These are phyloP conservation scores for Philypnodon macrostomus DNA, from an alignment of 2,797 vertebrate genomes.

Conservation along the genomic window DNA sequence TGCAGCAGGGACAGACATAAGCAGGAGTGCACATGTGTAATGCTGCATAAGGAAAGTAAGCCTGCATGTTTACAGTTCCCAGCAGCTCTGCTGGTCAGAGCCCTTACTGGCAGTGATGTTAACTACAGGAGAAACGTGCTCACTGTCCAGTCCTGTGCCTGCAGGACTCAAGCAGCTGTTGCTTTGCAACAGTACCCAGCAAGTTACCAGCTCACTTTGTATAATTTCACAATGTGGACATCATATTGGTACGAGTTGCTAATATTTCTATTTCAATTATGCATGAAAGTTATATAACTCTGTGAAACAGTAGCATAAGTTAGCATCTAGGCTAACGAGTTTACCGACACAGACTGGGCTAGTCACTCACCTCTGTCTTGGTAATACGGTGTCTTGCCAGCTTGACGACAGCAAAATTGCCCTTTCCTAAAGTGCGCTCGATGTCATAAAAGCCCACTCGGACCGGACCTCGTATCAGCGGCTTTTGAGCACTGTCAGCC, in stretches of 20 bases:
- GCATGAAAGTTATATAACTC: conserved; percentile 73
- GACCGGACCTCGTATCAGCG: conserved; percentile 89
- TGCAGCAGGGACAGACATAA: conserved; percentile 21
- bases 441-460: conserved; percentile 99
- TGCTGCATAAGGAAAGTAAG: no score
- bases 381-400: conserved; percentile 95
- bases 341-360: conserved; percentile 15
- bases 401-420: conserved; percentile 98
- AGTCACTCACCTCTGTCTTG: conserved; percentile 90
- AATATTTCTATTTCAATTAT: conserved; percentile 51
- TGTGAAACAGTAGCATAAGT: conserved; percentile 60
- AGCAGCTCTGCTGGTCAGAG: conserved; percentile 53
- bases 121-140: conserved; percentile 40
- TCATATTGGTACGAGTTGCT: conserved; percentile 27
- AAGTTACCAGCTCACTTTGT: conserved; percentile 41
- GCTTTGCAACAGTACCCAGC: conserved; percentile 26
- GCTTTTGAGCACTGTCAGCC: conserved; percentile 91
- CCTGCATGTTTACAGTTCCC: conserved; percentile 54
- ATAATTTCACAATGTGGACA: conserved; percentile 30
- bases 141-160: conserved; percentile 36
- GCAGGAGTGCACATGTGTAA: conserved; percentile 41
- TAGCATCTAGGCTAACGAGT: conserved; percentile 65
- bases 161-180: conserved; percentile 52
- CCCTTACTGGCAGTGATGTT: conserved; percentile 55
- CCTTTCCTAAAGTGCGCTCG: conserved; percentile 96